phyloP scores from a whole-genome alignment of 2,113 vertebrate genomes.

The Nerophis lumbriciformis region DNA sequence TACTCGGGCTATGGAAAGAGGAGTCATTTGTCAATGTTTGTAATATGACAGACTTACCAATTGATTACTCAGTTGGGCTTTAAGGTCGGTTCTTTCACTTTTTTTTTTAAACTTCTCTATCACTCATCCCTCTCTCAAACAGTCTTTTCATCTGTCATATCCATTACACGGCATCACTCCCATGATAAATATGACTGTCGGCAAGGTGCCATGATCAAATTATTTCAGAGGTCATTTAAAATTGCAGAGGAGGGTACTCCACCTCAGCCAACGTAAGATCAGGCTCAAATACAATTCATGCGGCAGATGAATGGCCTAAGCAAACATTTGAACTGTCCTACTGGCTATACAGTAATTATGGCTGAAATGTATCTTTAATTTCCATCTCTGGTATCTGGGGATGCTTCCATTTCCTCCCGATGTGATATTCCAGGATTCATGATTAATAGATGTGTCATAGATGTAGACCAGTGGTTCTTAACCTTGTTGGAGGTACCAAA shows the following conservation, averaged over 20 bases:
- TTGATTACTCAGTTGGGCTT: constrained; percentile 51
- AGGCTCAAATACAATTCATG: constrained; percentile 71
- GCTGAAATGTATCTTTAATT: constrained; percentile 61
- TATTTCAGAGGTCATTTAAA: constrained; percentile 79
- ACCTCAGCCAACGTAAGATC: constrained; percentile 63
- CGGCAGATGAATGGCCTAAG: constrained; percentile 73
- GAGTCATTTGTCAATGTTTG: constrained; percentile 59
- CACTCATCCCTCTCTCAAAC: constrained; percentile 38
- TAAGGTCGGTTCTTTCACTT: constrained; percentile 43
- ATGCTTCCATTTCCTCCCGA: constrained; percentile 10
- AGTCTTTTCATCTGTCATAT: constrained; percentile 58
- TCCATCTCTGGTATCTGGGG: constrained; percentile 44
- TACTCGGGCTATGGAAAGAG: constrained; percentile 19
- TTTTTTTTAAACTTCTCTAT: constrained; percentile 5
- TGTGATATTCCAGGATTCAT: constrained; percentile 31
- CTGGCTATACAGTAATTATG: constrained; percentile 53
- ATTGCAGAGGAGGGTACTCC: constrained; percentile 70
- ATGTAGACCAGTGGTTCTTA: too few relatives aligned
- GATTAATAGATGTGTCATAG: constrained; percentile 25
- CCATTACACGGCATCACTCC: constrained; percentile 67
- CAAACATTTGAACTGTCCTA: constrained; percentile 69
- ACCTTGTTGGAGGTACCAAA: too few relatives aligned
- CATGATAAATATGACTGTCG: constrained; percentile 75
- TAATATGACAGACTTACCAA: constrained; percentile 53
- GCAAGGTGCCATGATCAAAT: constrained; percentile 77